Conservation (phyloP, 1,140 invertebrate genomes). For the Oppia nitens region DNA sequence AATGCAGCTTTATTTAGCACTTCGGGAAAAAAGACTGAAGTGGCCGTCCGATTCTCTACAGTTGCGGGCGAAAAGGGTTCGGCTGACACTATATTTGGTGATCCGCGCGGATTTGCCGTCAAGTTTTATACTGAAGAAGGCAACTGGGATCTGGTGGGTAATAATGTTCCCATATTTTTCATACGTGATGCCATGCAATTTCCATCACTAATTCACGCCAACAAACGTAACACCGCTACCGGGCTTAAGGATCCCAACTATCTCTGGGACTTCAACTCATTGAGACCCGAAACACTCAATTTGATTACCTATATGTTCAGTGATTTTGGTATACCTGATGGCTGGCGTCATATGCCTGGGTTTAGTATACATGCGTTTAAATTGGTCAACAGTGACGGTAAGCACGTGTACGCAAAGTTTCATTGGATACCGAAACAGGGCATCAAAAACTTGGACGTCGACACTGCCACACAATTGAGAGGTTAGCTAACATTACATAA, state of each 20-base stretch:
- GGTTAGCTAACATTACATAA: no score
- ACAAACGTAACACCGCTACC: constrained; percentile 83
- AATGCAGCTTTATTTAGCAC: constrained; percentile 44
- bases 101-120: constrained; percentile 80
- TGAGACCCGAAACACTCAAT: constrained; percentile 72
- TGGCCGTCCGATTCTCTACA: constrained; percentile 65
- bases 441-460: constrained; percentile 60
- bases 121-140: constrained; percentile 95
- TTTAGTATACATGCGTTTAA: constrained; percentile 92
- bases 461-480: constrained; percentile 51
- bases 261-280: constrained; percentile 87
- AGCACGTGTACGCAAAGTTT: constrained; percentile 75
- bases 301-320: constrained; percentile 71
- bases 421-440: constrained; percentile 65
- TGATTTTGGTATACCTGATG: constrained; percentile 82
- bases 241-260: constrained; percentile 79
- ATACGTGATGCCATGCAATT: constrained; percentile 84
- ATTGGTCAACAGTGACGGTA: constrained; percentile 65
- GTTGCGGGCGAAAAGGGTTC: constrained; percentile 77
- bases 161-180: constrained; percentile 93
- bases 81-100: constrained; percentile 64
- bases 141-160: constrained; percentile 87
- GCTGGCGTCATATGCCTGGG: constrained; percentile 83
- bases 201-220: constrained; percentile 75
- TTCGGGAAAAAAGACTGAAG: constrained; percentile 58